Evolutionary conservation across 2,888 invertebrate species (phyloP).

Genomic region (Tholera decimalis): DNA sequence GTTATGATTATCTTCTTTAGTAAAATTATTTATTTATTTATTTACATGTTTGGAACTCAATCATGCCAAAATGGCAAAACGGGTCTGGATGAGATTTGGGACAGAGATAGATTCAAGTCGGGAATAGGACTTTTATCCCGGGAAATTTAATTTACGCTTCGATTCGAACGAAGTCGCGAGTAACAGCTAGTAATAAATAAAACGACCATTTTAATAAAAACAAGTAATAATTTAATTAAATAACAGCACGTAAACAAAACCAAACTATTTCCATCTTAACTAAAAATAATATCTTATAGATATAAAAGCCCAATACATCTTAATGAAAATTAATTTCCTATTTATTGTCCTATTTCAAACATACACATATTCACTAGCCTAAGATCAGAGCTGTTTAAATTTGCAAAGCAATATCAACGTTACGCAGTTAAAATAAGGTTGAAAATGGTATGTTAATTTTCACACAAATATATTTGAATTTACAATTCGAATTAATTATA

Average conservation of each 20-base stretch:
- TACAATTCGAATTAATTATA: not conserved
- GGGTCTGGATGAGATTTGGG: too few relatives aligned
- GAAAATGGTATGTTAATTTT: not conserved
- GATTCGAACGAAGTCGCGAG: too few relatives aligned
- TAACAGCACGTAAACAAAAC: not conserved
- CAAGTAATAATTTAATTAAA: slow-evolving; percentile 4
- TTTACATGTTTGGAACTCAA: too few relatives aligned
- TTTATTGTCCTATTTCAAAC: not conserved
- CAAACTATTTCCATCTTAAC: not conserved
- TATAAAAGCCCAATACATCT: not conserved
- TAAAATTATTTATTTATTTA: too few relatives aligned
- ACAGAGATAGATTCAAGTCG: too few relatives aligned
- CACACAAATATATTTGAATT: not conserved
- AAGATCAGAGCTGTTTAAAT: not conserved
- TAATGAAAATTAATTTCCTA: not conserved
- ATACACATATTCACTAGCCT: not conserved
- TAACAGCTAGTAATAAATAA: not conserved
- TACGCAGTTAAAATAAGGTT: not conserved
- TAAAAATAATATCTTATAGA: not conserved
- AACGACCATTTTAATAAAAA: slow-evolving; percentile 6
- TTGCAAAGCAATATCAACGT: not conserved
- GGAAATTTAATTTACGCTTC: too few relatives aligned
- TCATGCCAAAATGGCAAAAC: too few relatives aligned
- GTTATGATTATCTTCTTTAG: too few relatives aligned
- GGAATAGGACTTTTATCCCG: too few relatives aligned